Conservation (phyloP, 2,888 invertebrate genomes). For the Sialis fuliginosa region DNA sequence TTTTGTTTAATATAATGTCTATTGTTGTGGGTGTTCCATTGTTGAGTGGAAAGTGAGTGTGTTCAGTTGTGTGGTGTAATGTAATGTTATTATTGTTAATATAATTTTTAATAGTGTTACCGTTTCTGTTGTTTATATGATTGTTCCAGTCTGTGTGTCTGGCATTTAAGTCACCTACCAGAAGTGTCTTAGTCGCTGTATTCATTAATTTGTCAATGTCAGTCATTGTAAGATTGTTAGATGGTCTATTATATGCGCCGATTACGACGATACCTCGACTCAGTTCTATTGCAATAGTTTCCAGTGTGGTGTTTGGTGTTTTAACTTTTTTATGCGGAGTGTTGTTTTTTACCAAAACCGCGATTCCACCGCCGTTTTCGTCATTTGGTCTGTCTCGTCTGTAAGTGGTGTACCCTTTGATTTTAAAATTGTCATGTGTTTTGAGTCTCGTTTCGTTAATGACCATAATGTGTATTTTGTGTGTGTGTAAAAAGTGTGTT, state of each 20-base stretch:
- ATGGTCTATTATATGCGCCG: conserved; percentile 1
- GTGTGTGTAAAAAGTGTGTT: not conserved
- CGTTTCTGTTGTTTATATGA: conserved; percentile 10
- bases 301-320: conserved; percentile 4
- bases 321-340: not conserved
- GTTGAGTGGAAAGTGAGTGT: conserved; percentile 8
- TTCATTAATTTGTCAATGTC: conserved; percentile 9
- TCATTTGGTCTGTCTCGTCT: conserved; percentile 8
- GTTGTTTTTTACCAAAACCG: conserved; percentile 1
- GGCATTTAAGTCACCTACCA: too few relatives aligned
- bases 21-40: not conserved
- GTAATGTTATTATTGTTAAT: conserved; percentile 9
- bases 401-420: conserved; percentile 10
- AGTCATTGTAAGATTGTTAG: conserved; percentile 5
- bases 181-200: conserved; percentile 9
- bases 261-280: conserved; percentile 7
- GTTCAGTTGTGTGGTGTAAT: conserved; percentile 10
- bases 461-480: not conserved
- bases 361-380: conserved; percentile 9
- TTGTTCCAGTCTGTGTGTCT: conserved; percentile 7
- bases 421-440: too few relatives aligned
- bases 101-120: not conserved
- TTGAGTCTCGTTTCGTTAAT: conserved; percentile 7
- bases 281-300: conserved; percentile 9
- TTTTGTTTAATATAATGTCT: not conserved